A percentile compares a stretch with the other conserved stretches of the same genome.
These are phyloP conservation scores for Rapana venosa DNA, from an alignment of 2,888 invertebrate species.

Conservation along the genomic window DNA sequence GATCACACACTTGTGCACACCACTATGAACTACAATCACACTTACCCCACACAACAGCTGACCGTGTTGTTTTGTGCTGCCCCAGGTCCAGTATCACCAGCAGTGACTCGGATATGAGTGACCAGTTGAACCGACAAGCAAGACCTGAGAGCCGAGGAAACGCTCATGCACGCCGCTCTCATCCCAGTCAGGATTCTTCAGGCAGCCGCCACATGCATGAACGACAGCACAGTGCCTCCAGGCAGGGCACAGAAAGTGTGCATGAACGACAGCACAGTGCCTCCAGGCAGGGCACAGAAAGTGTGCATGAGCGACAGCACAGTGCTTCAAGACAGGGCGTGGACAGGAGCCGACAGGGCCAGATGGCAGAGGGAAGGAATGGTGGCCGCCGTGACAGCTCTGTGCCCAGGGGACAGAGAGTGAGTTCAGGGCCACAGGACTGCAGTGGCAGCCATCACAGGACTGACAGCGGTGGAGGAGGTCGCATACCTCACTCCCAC, in stretches of 20 bases:
- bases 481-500: slow-evolving; percentile 40
- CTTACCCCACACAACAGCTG: neutral
- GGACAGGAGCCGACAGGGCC: slow-evolving; percentile 19
- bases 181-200: slow-evolving; percentile 25
- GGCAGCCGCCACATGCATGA: neutral
- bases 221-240: slow-evolving; percentile 13
- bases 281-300: neutral
- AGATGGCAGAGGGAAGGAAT: neutral
- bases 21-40: too few relatives aligned
- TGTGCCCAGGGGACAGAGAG: slow-evolving; percentile 43
- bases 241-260: neutral
- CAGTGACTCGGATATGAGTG: slow-evolving; percentile 56
- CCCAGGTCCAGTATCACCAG: slow-evolving; percentile 57
- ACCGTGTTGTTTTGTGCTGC: neutral
- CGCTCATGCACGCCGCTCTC: slow-evolving; percentile 30
- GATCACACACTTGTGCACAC: too few relatives aligned
- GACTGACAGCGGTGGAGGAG: slow-evolving; percentile 38
- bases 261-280: slow-evolving; percentile 27
- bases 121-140: slow-evolving; percentile 35
- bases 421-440: slow-evolving; percentile 30
- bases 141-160: slow-evolving; percentile 26
- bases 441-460: neutral
- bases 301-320: slow-evolving; percentile 12
- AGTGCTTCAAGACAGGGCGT: slow-evolving; percentile 17
- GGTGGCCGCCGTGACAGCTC: slow-evolving; percentile 26